These are phyloP conservation scores for Amiota minor DNA, from an alignment of 2,888 invertebrate species.

Conservation along the genomic window DNA sequence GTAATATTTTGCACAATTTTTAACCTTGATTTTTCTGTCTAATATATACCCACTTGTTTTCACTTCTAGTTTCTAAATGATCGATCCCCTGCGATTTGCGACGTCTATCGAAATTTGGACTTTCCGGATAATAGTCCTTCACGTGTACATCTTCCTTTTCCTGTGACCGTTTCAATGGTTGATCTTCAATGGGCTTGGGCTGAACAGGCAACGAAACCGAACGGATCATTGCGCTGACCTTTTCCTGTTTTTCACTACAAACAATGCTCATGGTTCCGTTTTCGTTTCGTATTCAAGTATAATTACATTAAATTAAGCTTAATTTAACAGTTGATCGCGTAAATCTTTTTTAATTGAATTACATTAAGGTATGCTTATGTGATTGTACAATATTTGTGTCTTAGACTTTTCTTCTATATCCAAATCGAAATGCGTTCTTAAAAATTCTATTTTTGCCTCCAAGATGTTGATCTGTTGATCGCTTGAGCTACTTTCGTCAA, in stretches of 20 bases:
- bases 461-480: conserved; percentile 9
- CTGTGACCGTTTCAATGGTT: conserved; percentile 65
- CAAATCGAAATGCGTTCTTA: too few species aligned
- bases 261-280: conserved; percentile 47
- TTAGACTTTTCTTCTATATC: background rate
- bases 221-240: conserved; percentile 58
- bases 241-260: conserved; percentile 35
- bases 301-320: conserved; percentile 53
- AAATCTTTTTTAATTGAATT: conserved; percentile 66
- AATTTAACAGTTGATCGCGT: conserved; percentile 57
- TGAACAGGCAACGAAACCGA: conserved; percentile 72
- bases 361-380: conserved; percentile 40
- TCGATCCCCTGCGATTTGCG: conserved; percentile 50
- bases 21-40: background rate
- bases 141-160: conserved; percentile 67
- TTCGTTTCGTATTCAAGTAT: conserved; percentile 38
- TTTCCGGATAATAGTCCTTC: conserved; percentile 67
- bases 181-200: conserved; percentile 64
- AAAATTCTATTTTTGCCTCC: conserved; percentile 1
- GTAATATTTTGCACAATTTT: background rate
- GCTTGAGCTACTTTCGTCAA: conserved; percentile 15
- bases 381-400: conserved; percentile 12
- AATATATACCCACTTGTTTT: conserved; percentile 61
- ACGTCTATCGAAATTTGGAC: conserved; percentile 57
- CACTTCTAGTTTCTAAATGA: conserved; percentile 61